phyloP scores from a whole-genome alignment of 2,113 vertebrate genomes.

The Equus quagga region DNA sequence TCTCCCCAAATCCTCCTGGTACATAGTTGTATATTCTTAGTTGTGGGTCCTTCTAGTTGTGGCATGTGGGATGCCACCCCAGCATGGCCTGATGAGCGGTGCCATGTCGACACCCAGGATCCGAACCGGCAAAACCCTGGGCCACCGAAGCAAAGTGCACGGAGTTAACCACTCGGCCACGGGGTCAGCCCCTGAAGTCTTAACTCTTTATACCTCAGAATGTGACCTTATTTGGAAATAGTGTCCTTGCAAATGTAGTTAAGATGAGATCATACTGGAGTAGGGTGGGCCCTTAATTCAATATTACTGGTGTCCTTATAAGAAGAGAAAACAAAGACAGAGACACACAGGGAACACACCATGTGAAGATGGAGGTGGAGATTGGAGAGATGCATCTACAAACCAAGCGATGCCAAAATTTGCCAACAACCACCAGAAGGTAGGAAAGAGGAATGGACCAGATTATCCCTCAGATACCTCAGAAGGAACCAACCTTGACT shows the following conservation, averaged over 20 bases:
- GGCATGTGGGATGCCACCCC: no score
- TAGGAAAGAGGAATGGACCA: not conserved
- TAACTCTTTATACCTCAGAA: not conserved
- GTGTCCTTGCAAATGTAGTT: not conserved
- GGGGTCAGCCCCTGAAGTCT: not conserved
- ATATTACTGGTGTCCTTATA: not conserved
- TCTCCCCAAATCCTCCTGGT: no score
- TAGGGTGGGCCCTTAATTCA: not conserved
- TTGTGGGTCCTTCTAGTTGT: no score
- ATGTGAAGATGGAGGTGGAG: not conserved
- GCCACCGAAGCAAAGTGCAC: no score
- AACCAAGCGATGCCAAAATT: not conserved
- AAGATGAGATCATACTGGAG: not conserved
- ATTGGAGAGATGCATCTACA: not conserved
- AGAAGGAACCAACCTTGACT: not conserved
- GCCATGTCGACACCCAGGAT: no score
- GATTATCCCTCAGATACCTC: not conserved
- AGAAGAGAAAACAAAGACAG: not conserved
- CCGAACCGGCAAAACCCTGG: no score
- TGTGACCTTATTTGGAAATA: not conserved
- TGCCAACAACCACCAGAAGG: not conserved
- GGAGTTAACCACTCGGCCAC: no score
- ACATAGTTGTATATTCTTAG: no score
- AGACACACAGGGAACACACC: not conserved
- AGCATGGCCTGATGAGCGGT: no score